A percentile compares a stretch with the other conserved stretches of the same genome.
Evolutionary conservation across 2,113 vertebrate genomes (phyloP).

Genomic region (Chitala chitala): DNA sequence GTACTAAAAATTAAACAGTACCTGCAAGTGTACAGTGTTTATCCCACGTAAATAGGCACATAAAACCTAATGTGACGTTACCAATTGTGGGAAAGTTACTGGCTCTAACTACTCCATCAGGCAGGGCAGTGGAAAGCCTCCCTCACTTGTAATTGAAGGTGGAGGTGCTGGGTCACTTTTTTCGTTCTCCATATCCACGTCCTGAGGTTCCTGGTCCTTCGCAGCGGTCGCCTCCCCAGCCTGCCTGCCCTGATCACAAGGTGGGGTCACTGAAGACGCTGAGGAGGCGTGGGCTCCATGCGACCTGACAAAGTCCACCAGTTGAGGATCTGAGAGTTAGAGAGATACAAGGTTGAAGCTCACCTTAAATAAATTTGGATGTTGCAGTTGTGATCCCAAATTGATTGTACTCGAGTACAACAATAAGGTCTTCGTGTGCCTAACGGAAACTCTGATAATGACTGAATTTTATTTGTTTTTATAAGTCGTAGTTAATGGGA

Average conservation of each 20-base stretch:
- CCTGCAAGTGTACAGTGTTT: background rate
- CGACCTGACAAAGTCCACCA: conserved; percentile 83
- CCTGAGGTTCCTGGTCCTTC: conserved; percentile 27
- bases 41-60: background rate
- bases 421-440: no score
- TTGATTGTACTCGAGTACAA: no score
- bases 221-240: conserved; percentile 20
- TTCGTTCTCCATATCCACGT: conserved; percentile 53
- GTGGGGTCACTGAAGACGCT: conserved; percentile 32
- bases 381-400: background rate
- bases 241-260: conserved; percentile 28
- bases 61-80: background rate
- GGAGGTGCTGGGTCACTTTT: conserved; percentile 28
- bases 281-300: conserved; percentile 42
- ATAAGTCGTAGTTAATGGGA: no score
- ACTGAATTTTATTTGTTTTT: no score
- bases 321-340: conserved; percentile 70
- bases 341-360: background rate
- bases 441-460: no score
- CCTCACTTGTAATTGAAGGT: conserved; percentile 58
- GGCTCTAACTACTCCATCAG: background rate
- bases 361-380: background rate
- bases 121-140: background rate
- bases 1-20: background rate
- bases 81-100: background rate